Evolutionary conservation across 2,797 vertebrate genomes (phyloP).

Genomic region (Pangasius krempfi): DNA sequence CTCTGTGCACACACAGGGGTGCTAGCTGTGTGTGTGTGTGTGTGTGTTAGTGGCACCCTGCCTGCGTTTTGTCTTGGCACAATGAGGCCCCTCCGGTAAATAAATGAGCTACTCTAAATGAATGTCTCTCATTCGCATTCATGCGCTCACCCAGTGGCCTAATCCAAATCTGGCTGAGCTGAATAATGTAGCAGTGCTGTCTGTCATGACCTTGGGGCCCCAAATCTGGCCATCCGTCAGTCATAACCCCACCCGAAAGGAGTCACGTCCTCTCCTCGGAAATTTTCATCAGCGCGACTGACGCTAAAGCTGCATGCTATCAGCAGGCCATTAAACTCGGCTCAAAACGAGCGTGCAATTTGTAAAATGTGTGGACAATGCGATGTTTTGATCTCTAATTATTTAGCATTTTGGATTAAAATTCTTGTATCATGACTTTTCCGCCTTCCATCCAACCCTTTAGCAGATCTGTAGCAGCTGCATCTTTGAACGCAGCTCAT

Average conservation of each 20-base stretch:
- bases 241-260: slow-evolving; percentile 33
- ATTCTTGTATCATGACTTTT: slow-evolving; percentile 23
- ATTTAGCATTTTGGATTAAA: slow-evolving; percentile 22
- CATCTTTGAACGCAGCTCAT: slow-evolving; percentile 43
- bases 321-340: background rate
- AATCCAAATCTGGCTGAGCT: slow-evolving; percentile 72
- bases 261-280: slow-evolving; percentile 8
- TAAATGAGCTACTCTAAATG: slow-evolving; percentile 81
- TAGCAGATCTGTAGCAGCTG: slow-evolving; percentile 34
- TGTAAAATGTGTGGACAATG: background rate
- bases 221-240: slow-evolving; percentile 41
- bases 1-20: slow-evolving; percentile 46
- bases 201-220: slow-evolving; percentile 55
- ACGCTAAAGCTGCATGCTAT: background rate
- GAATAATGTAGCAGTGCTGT: slow-evolving; percentile 66
- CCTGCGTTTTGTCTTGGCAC: slow-evolving; percentile 72
- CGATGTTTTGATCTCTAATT: slow-evolving; percentile 17
- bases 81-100: slow-evolving; percentile 71
- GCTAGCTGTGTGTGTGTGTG: slow-evolving; percentile 33
- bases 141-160: slow-evolving; percentile 65
- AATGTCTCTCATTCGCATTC: slow-evolving; percentile 78
- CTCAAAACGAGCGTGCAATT: background rate
- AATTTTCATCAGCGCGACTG: background rate
- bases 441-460: background rate
- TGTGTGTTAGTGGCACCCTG: slow-evolving; percentile 66